Conservation (phyloP, 2,888 invertebrate species). For the Scaptomyza parva region DNA sequence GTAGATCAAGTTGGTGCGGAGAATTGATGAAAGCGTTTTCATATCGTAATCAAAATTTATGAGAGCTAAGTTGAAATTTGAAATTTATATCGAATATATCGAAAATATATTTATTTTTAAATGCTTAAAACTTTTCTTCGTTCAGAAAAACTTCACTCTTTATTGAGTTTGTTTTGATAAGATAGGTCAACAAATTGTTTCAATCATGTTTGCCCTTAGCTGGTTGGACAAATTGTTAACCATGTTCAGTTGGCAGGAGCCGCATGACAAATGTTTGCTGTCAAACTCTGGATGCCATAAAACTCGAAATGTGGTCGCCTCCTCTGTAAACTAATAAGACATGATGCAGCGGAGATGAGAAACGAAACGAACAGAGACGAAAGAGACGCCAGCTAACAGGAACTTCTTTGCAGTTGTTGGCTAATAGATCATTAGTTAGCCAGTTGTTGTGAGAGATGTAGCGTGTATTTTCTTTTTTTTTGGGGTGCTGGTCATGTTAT, state of each 20-base stretch:
- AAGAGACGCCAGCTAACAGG: constrained; percentile 24
- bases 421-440: constrained; percentile 80
- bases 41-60: not conserved
- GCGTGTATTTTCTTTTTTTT: constrained; percentile 30
- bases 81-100: too few species aligned
- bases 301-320: constrained; percentile 69
- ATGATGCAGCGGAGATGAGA: constrained; percentile 56
- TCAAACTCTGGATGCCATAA: constrained; percentile 66
- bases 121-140: not conserved
- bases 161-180: constrained; percentile 31
- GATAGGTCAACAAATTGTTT: constrained; percentile 51
- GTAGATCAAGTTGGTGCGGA: constrained; percentile 9
- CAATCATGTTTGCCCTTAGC: constrained; percentile 56
- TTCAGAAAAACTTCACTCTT: not conserved
- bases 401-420: constrained; percentile 45
- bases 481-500: constrained; percentile 65
- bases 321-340: constrained; percentile 71
- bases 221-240: constrained; percentile 56
- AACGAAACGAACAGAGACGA: constrained; percentile 6
- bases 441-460: constrained; percentile 53
- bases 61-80: not conserved
- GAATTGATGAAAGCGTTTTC: constrained; percentile 10
- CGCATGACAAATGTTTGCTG: constrained; percentile 52
- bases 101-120: not conserved
- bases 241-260: constrained; percentile 44